Conservation (phyloP, 2,888 invertebrate species). For the Rutpela maculata region DNA sequence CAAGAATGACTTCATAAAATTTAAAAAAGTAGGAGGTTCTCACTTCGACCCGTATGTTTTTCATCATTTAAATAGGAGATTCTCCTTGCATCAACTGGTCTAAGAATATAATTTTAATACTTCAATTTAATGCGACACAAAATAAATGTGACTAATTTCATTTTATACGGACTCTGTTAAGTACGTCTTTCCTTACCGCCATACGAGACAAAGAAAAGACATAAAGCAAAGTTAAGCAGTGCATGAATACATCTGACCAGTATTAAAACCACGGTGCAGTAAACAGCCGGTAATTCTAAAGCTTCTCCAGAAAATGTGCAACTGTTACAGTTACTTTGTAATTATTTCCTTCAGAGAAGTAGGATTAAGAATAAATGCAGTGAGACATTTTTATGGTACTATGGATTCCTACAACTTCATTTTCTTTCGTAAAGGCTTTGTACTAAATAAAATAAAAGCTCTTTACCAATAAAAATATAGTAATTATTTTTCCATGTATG, state of each 20-base stretch:
- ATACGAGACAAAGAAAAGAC: background rate
- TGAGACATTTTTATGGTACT: background rate
- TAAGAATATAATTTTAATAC: background rate
- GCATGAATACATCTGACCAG: constrained; percentile 1
- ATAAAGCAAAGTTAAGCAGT: background rate
- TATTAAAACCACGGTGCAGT: background rate
- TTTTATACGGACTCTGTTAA: background rate
- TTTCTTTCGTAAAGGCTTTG: too few species aligned
- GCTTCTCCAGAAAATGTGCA: background rate
- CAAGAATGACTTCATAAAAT: too few species aligned
- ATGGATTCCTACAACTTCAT: too few species aligned
- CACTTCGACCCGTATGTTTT: too few species aligned
- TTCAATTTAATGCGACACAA: background rate
- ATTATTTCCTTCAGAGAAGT: background rate
- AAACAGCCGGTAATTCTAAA: background rate
- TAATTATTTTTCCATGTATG: too few species aligned
- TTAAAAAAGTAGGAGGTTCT: too few species aligned
- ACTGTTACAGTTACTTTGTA: background rate
- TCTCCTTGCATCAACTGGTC: too few species aligned
- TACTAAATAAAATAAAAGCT: too few species aligned
- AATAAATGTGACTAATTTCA: background rate
- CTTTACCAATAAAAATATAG: too few species aligned
- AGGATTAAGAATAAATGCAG: background rate
- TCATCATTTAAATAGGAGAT: too few species aligned
- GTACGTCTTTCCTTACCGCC: background rate